These are phyloP conservation scores for Falcaria lacertinaria DNA, from an alignment of 2,888 invertebrate genomes.

Conservation along the genomic window DNA sequence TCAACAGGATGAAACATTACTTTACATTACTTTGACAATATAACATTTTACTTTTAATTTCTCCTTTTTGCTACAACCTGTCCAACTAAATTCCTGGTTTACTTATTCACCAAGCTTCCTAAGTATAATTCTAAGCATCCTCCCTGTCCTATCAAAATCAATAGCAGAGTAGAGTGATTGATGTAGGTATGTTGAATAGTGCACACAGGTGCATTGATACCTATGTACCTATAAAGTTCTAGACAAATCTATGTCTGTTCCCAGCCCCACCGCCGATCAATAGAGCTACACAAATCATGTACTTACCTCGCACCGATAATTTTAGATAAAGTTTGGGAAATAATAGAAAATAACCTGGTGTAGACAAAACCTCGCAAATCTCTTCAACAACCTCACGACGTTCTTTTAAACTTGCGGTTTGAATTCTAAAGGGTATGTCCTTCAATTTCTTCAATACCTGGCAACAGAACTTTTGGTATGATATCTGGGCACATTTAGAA, in stretches of 20 bases:
- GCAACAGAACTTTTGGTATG: slow-evolving; percentile 23
- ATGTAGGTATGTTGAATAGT: not conserved
- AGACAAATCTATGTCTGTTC: not conserved
- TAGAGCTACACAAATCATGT: slow-evolving; percentile 24
- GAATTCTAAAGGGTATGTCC: slow-evolving; percentile 86
- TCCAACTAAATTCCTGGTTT: too few relatives aligned
- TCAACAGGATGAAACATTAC: too few relatives aligned
- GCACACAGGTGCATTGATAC: not conserved
- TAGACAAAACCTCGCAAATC: slow-evolving; percentile 84
- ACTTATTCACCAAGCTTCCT: too few relatives aligned
- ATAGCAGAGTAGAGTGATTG: not conserved
- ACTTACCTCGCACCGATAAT: slow-evolving; percentile 8
- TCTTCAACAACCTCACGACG: slow-evolving; percentile 83
- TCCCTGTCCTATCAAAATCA: not conserved
- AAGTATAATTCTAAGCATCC: too few relatives aligned
- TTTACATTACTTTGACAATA: too few relatives aligned
- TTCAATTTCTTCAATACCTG: slow-evolving; percentile 85
- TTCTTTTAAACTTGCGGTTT: slow-evolving; percentile 85
- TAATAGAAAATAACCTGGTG: slow-evolving; percentile 80
- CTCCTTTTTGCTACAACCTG: too few relatives aligned
- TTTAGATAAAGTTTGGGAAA: slow-evolving; percentile 7
- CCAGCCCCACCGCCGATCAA: slow-evolving; percentile 26
- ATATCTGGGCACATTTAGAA: slow-evolving; percentile 10
- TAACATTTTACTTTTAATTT: too few relatives aligned
- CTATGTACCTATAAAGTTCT: not conserved